These are phyloP conservation scores for Cenopis cana DNA, from an alignment of 2,888 invertebrate genomes.

Conservation along the genomic window DNA sequence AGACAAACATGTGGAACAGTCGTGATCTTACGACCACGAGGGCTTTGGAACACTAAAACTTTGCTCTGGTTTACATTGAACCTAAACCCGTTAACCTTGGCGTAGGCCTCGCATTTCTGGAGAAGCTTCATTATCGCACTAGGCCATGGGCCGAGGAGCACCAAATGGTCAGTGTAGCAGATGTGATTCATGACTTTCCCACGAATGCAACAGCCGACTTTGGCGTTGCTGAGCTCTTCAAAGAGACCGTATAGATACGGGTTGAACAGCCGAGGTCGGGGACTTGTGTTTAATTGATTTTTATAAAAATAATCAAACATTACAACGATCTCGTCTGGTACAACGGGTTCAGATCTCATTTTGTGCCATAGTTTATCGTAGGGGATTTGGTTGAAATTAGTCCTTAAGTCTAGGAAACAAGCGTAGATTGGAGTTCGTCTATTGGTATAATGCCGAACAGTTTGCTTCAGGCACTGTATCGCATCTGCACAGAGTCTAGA, in stretches of 20 bases:
- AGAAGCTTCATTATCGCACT: constrained; percentile 23
- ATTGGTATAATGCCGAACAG: constrained; percentile 22
- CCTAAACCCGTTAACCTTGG: constrained; percentile 17
- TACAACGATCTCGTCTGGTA: constrained; percentile 22
- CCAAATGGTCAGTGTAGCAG: constrained; percentile 16
- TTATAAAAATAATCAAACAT: constrained; percentile 28
- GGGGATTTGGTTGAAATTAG: constrained; percentile 19
- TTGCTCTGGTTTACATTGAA: constrained; percentile 22
- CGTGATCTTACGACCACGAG: constrained; percentile 22
- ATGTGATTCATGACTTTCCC: constrained; percentile 26
- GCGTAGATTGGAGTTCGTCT: constrained; percentile 25
- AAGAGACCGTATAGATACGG: constrained; percentile 19
- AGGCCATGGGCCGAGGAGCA: constrained; percentile 22
- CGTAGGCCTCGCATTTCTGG: constrained; percentile 28
- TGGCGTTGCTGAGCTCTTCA: constrained; percentile 14
- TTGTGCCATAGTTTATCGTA: constrained; percentile 25
- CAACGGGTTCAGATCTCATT: constrained; percentile 19
- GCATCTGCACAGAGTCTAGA: constrained; percentile 25
- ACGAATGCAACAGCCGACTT: constrained; percentile 23
- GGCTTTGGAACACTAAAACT: constrained; percentile 30
- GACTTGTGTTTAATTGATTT: constrained; percentile 10
- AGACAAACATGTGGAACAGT: constrained; percentile 18
- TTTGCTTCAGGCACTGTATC: constrained; percentile 21
- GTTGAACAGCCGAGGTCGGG: constrained; percentile 20
- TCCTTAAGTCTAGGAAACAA: constrained; percentile 13